phyloP scores from a whole-genome alignment of 2,888 invertebrate genomes.

The Apodemia zela region DNA sequence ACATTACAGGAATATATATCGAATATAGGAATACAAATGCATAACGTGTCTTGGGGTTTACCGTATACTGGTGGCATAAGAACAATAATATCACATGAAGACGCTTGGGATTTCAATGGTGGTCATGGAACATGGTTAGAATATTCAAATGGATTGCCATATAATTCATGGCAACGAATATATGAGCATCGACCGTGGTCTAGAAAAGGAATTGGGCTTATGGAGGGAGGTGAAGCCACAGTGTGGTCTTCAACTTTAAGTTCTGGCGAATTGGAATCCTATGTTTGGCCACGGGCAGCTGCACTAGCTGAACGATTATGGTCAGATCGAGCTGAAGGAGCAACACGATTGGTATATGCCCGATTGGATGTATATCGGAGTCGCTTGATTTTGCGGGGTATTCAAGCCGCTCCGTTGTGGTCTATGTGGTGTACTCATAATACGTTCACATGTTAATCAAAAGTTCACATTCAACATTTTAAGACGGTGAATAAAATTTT shows the following conservation, averaged over 20 bases:
- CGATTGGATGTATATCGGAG: constrained; percentile 83
- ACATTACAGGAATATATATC: constrained; percentile 46
- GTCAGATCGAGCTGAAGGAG: constrained; percentile 79
- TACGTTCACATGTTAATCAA: constrained; percentile 78
- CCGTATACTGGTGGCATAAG: constrained; percentile 78
- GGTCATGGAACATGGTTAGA: constrained; percentile 90
- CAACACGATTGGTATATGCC: constrained; percentile 79
- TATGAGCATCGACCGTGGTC: constrained; percentile 89
- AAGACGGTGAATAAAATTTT: too few species aligned
- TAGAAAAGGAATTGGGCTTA: constrained; percentile 51
- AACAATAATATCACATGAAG: constrained; percentile 89
- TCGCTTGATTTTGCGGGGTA: constrained; percentile 79
- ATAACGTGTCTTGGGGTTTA: constrained; percentile 83
- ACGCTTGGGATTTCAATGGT: constrained; percentile 91
- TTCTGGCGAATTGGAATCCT: constrained; percentile 83
- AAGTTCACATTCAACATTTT: not conserved
- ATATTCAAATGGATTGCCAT: constrained; percentile 87
- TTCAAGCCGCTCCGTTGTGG: constrained; percentile 84
- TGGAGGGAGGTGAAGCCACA: constrained; percentile 88
- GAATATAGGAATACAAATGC: constrained; percentile 70
- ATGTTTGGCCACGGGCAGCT: constrained; percentile 90
- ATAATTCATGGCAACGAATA: constrained; percentile 90
- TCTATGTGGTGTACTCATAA: constrained; percentile 88
- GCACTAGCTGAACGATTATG: constrained; percentile 90
- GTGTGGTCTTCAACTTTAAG: constrained; percentile 89